These are phyloP conservation scores for Cyaniris semiargus DNA, from an alignment of 2,888 invertebrate genomes.

Conservation along the genomic window DNA sequence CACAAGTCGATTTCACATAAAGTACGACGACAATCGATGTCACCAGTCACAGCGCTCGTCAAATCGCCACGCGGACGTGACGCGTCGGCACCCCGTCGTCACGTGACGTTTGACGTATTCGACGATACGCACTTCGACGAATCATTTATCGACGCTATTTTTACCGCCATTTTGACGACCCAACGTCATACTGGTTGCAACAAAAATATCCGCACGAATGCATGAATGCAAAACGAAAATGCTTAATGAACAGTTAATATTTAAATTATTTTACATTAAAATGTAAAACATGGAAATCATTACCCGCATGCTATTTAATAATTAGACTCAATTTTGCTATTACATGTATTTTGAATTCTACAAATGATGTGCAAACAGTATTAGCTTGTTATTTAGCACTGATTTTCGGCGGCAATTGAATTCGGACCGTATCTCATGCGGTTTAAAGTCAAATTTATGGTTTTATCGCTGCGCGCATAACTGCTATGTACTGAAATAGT, in stretches of 20 bases:
- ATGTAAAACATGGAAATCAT: slow-evolving; percentile 31
- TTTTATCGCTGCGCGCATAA: neutral
- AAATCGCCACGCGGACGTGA: neutral
- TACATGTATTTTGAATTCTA: slow-evolving; percentile 36
- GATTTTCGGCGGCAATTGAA: slow-evolving; percentile 38
- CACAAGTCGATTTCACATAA: neutral
- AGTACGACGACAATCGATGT: neutral
- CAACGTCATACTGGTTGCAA: neutral
- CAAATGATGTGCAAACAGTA: slow-evolving; percentile 42
- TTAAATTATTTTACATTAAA: slow-evolving; percentile 26
- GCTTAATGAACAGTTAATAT: neutral
- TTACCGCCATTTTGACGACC: neutral
- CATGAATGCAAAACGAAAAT: neutral
- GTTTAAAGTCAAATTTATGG: slow-evolving; percentile 10
- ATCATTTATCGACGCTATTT: neutral
- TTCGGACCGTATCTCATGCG: slow-evolving; percentile 35
- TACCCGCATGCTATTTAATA: slow-evolving; percentile 31
- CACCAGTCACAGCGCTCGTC: neutral
- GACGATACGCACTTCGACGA: slow-evolving; percentile 4
- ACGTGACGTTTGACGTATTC: slow-evolving; percentile 6
- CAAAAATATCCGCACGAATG: neutral
- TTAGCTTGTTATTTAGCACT: slow-evolving; percentile 41
- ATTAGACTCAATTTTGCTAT: slow-evolving; percentile 36
- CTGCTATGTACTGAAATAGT: slow-evolving; percentile 30
- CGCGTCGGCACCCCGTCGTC: neutral